phyloP scores from a whole-genome alignment of 2,113 vertebrate genomes.

The Acanthochromis polyacanthus region DNA sequence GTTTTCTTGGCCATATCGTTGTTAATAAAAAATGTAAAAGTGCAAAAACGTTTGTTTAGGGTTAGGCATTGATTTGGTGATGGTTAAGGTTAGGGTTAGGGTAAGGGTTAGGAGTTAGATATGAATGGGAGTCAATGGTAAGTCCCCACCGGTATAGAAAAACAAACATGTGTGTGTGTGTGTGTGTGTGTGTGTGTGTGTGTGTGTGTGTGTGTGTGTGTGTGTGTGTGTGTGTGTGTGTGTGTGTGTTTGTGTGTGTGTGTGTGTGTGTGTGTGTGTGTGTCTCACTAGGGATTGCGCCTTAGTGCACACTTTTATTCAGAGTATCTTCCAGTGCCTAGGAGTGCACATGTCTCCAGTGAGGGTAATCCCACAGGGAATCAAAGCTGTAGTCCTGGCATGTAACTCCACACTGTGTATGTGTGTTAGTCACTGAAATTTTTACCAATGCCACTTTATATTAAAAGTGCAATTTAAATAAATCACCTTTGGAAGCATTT shows the following conservation, averaged over 20 bases:
- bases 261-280: conserved; percentile 12
- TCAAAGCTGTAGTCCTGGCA: conserved; percentile 51
- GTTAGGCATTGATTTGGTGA: too few relatives aligned
- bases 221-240: neutral
- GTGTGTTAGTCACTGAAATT: conserved; percentile 15
- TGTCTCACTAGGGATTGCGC: conserved; percentile 16
- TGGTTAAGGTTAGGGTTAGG: too few relatives aligned
- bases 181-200: too few relatives aligned
- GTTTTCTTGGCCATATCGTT: too few relatives aligned
- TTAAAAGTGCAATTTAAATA: neutral
- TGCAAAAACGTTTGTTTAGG: too few relatives aligned
- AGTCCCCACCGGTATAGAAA: too few relatives aligned
- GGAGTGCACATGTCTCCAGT: conserved; percentile 42
- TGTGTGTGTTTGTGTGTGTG: conserved; percentile 10
- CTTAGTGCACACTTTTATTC: conserved; percentile 34
- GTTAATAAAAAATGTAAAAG: too few relatives aligned
- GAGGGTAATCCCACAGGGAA: conserved; percentile 49
- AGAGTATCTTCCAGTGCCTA: conserved; percentile 32
- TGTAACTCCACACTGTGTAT: conserved; percentile 37
- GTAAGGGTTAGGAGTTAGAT: too few relatives aligned
- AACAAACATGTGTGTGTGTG: too few relatives aligned
- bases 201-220: too few relatives aligned
- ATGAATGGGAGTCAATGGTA: too few relatives aligned
- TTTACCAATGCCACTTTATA: neutral
- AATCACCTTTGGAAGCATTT: neutral